Evolutionary conservation across 2,888 invertebrate species (phyloP).

Genomic region (Pharmacophagus antenor): DNA sequence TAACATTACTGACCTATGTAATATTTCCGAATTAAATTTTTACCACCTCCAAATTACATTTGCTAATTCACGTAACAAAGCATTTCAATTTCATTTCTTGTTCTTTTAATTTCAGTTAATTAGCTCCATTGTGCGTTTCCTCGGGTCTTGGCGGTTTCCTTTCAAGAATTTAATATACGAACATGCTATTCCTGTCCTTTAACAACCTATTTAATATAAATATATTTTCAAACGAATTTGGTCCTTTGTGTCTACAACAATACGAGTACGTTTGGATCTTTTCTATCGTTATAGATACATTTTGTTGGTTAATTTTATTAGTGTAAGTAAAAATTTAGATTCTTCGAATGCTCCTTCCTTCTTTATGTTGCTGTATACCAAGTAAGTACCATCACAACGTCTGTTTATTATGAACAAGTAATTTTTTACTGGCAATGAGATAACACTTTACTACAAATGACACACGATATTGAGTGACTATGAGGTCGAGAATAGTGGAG

Average conservation of each 20-base stretch:
- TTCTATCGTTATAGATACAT: too few species aligned
- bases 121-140: constrained; percentile 50
- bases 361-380: too few species aligned
- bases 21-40: neutral
- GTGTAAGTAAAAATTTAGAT: too few species aligned
- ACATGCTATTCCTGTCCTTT: constrained; percentile 20
- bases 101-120: constrained; percentile 50
- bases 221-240: neutral
- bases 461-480: too few species aligned
- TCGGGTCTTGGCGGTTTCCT: constrained; percentile 41
- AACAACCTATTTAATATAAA: constrained; percentile 11
- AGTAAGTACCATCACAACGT: too few species aligned
- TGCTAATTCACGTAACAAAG: constrained; percentile 15
- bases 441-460: too few species aligned
- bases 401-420: too few species aligned
- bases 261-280: neutral
- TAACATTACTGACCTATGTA: too few species aligned
- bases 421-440: too few species aligned
- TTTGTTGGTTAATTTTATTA: too few species aligned
- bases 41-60: constrained; percentile 10
- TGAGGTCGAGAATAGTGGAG: too few species aligned
- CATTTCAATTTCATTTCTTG: constrained; percentile 46
- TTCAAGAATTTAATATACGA: constrained; percentile 42
- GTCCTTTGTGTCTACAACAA: neutral
- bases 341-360: too few species aligned